Percentiles rank a stretch among this genome's conserved stretches.
These are phyloP conservation scores for Garra rufa DNA, from an alignment of 2,113 vertebrate species.

Conservation along the genomic window DNA sequence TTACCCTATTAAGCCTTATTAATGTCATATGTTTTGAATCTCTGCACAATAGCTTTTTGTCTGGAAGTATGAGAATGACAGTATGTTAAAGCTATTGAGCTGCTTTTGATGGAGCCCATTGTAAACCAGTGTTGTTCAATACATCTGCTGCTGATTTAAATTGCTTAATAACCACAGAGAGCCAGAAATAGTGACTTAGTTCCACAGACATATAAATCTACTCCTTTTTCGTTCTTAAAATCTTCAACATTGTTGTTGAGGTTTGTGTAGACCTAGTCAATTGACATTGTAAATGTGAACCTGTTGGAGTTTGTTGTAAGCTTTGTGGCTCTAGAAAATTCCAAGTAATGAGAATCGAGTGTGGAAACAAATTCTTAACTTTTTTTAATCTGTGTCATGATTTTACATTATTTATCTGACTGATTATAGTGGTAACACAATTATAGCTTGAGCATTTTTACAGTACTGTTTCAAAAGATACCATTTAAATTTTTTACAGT, in stretches of 20 bases:
- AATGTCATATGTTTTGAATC: neutral
- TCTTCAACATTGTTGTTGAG: conserved; percentile 20
- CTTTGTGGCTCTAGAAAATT: neutral
- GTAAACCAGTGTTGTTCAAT: conserved; percentile 35
- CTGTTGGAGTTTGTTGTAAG: neutral
- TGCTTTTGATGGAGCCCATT: conserved; percentile 16
- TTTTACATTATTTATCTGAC: neutral
- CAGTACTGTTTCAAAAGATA: neutral
- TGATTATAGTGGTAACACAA: neutral
- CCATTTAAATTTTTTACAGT: too few relatives aligned
- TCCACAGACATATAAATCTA: conserved; percentile 52
- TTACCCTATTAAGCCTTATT: neutral
- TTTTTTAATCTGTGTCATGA: neutral
- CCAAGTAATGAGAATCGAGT: neutral
- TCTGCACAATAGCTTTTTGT: neutral
- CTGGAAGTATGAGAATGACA: neutral
- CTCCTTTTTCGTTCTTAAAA: conserved; percentile 57
- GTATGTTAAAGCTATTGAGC: conserved; percentile 34
- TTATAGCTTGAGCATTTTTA: neutral
- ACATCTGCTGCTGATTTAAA: conserved; percentile 64
- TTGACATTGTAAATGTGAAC: neutral
- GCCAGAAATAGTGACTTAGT: conserved; percentile 59
- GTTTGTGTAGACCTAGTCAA: neutral
- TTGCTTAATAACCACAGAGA: conserved; percentile 38
- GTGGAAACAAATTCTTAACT: neutral